Percentiles rank a stretch among this genome's conserved stretches.
phyloP scores from a whole-genome alignment of 2,888 invertebrate species.

The Cataglyphis livida region DNA sequence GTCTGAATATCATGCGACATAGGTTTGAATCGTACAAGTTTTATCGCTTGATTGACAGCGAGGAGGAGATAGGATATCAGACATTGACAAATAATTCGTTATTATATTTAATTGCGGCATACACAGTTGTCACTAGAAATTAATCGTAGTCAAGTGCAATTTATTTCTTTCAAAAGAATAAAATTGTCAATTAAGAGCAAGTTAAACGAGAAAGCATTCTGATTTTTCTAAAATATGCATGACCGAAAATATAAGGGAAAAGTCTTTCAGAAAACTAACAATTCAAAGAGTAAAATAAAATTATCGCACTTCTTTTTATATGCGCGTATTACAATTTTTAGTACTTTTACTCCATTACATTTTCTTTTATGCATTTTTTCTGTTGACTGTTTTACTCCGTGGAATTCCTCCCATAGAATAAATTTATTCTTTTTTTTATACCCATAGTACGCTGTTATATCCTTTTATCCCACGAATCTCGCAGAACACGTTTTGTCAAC shows the following conservation, averaged over 20 bases:
- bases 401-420: constrained; percentile 27
- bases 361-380: background rate
- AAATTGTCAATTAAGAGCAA: background rate
- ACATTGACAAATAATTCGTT: background rate
- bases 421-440: constrained; percentile 37
- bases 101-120: background rate
- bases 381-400: background rate
- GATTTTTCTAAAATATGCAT: background rate
- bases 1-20: background rate
- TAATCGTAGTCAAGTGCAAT: background rate
- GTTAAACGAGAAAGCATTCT: background rate
- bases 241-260: background rate
- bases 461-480: constrained; percentile 48
- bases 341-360: background rate
- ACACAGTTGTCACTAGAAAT: background rate
- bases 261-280: background rate
- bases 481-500: constrained; percentile 45
- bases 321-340: background rate
- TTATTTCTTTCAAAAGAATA: background rate
- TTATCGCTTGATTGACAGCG: background rate
- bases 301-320: background rate
- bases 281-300: background rate
- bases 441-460: constrained; percentile 35
- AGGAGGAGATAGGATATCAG: background rate
- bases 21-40: constrained; percentile 6